A percentile compares a stretch with the other conserved stretches of the same genome.
Conservation (phyloP, 1,140 invertebrate species). For the Lanistes nyassanus region DNA sequence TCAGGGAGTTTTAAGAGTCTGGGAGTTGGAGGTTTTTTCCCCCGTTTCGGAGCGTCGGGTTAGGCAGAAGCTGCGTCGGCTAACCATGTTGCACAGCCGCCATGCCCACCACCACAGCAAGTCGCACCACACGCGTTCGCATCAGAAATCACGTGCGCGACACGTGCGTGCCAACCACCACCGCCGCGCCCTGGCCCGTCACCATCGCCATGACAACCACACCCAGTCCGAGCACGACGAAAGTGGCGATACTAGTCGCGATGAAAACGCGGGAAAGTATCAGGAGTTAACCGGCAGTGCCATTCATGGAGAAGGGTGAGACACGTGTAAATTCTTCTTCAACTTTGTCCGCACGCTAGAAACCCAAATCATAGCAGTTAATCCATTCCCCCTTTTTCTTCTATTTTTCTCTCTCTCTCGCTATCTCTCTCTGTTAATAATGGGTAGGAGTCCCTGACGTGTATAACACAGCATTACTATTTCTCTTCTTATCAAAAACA, state of each 20-base stretch:
- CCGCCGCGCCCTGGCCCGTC: slow-evolving; percentile 2
- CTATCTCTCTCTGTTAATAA: slow-evolving; percentile 16
- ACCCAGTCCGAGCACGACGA: slow-evolving; percentile 14
- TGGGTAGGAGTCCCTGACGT: too few species aligned
- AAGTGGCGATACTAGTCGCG: background rate
- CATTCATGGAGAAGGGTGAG: slow-evolving; percentile 38
- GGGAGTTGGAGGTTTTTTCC: too few species aligned
- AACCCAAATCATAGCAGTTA: background rate
- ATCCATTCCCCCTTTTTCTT: background rate
- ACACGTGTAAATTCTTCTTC: background rate
- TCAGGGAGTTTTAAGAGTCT: background rate
- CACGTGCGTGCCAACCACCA: slow-evolving; percentile 22
- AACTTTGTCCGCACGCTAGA: background rate
- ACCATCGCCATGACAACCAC: slow-evolving; percentile 34
- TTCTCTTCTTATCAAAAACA: too few species aligned
- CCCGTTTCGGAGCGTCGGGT: too few species aligned
- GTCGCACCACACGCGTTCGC: slow-evolving; percentile 36
- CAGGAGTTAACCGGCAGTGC: slow-evolving; percentile 34
- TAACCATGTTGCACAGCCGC: slow-evolving; percentile 31
- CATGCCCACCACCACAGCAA: slow-evolving; percentile 36
- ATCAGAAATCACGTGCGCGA: slow-evolving; percentile 10
- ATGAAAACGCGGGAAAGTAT: slow-evolving; percentile 28
- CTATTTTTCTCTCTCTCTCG: slow-evolving; percentile 12
- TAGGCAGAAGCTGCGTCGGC: too few species aligned
- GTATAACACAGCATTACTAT: too few species aligned